phyloP scores from a whole-genome alignment of 1,140 invertebrate genomes.

The Cyphomyrmex costatus region DNA sequence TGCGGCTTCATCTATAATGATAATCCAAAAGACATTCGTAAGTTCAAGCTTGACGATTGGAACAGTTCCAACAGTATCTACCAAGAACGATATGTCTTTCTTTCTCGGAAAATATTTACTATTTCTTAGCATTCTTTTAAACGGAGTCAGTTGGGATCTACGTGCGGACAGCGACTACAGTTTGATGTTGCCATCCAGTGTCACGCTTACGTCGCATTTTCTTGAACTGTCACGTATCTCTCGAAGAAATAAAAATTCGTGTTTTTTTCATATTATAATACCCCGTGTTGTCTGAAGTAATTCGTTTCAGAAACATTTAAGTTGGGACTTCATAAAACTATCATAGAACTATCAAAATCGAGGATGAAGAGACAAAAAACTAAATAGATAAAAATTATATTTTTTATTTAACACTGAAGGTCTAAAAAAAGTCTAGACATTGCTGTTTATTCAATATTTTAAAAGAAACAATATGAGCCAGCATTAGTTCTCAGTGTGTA shows the following conservation, averaged over 20 bases:
- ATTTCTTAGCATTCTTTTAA: conserved; percentile 73
- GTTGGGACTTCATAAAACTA: background rate
- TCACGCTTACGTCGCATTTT: conserved; percentile 23
- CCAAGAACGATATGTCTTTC: conserved; percentile 65
- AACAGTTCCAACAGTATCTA: conserved; percentile 76
- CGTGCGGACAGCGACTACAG: conserved; percentile 34
- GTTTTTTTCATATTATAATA: conserved; percentile 3
- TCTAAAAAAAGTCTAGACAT: background rate
- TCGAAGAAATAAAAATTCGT: background rate
- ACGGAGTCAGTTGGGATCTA: background rate
- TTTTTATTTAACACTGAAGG: background rate
- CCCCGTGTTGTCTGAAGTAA: conserved; percentile 8
- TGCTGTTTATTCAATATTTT: conserved; percentile 18
- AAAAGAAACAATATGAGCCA: too few relatives aligned
- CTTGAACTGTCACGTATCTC: conserved; percentile 28
- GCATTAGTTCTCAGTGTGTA: too few relatives aligned
- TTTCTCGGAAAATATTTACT: conserved; percentile 78
- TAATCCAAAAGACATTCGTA: conserved; percentile 59
- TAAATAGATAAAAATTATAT: background rate
- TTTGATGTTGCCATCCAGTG: conserved; percentile 4
- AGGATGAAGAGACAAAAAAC: background rate
- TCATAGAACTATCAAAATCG: conserved; percentile 13
- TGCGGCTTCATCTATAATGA: conserved; percentile 45
- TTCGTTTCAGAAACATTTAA: background rate
- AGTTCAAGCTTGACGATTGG: conserved; percentile 78